A percentile compares a stretch with the other conserved stretches of the same genome.
Evolutionary conservation across 2,888 invertebrate genomes (phyloP).

Genomic region (Galerucella calmariensis): DNA sequence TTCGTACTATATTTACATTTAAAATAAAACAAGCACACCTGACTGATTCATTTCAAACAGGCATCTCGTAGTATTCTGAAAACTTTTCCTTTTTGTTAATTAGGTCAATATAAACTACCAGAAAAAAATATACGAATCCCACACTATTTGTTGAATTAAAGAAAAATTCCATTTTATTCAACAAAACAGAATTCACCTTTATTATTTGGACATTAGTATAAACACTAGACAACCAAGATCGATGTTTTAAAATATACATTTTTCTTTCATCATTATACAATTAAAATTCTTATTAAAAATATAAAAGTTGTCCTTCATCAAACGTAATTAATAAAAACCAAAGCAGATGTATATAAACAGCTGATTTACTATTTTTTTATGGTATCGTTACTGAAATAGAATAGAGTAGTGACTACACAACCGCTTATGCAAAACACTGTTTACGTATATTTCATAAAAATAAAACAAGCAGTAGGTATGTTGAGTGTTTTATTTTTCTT

Average conservation of each 20-base stretch:
- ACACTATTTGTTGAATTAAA: background rate
- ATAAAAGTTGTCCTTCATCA: constrained; percentile 43
- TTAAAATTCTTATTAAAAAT: constrained; percentile 41
- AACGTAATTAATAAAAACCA: constrained; percentile 43
- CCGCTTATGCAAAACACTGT: background rate
- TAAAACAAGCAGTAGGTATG: background rate
- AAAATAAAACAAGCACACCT: too few species aligned
- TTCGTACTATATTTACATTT: too few species aligned
- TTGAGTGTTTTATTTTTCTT: too few species aligned
- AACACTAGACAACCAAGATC: constrained; percentile 20
- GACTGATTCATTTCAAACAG: too few species aligned
- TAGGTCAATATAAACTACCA: constrained; percentile 1
- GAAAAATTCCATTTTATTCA: constrained; percentile 12
- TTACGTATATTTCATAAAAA: background rate
- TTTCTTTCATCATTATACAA: constrained; percentile 37
- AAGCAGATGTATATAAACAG: constrained; percentile 47
- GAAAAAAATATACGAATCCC: background rate
- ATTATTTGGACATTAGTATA: constrained; percentile 36
- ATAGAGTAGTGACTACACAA: constrained; percentile 30
- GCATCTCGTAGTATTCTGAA: too few species aligned
- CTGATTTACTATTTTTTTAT: constrained; percentile 47
- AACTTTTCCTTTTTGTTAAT: background rate
- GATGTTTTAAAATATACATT: constrained; percentile 33
- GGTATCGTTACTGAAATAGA: constrained; percentile 40
- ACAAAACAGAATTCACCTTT: constrained; percentile 32